These are phyloP conservation scores for Caenorhabditis wallacei DNA, from an alignment of 2,888 invertebrate species.

Conservation along the genomic window DNA sequence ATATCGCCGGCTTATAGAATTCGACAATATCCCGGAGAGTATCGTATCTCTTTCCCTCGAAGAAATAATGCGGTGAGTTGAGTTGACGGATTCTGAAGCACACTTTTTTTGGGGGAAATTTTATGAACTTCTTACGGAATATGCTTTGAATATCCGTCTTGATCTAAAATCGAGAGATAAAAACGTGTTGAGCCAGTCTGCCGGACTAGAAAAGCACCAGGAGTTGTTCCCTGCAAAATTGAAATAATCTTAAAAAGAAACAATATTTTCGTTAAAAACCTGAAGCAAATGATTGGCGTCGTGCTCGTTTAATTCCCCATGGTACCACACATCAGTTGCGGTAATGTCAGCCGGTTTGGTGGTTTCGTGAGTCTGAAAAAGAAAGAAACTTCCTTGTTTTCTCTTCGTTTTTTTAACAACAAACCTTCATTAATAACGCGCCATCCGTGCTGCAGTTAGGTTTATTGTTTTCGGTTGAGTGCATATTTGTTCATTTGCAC, in stretches of 20 bases:
- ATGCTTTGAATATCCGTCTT: conserved; percentile 45
- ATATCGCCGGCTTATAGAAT: conserved; percentile 19
- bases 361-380: conserved; percentile 37
- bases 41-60: conserved; percentile 51
- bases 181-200: conserved; percentile 37
- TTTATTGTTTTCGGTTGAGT: conserved; percentile 62
- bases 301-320: conserved; percentile 64
- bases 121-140: conserved; percentile 53
- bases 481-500: conserved; percentile 61
- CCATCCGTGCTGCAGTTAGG: conserved; percentile 51
- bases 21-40: conserved; percentile 38
- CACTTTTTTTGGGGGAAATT: neutral
- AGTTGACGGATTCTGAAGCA: conserved; percentile 57
- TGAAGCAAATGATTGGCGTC: conserved; percentile 65
- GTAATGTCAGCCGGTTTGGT: conserved; percentile 39
- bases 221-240: conserved; percentile 26
- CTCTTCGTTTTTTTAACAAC: neutral
- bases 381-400: no score
- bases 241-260: no score
- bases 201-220: conserved; percentile 65
- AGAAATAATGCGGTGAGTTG: conserved; percentile 46
- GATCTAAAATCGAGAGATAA: conserved; percentile 63
- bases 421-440: conserved; percentile 43
- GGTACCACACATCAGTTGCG: conserved; percentile 62
- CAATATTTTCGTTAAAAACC: no score